phyloP scores from a whole-genome alignment of 2,888 invertebrate genomes.

The Lepeophtheirus nordmannii region DNA sequence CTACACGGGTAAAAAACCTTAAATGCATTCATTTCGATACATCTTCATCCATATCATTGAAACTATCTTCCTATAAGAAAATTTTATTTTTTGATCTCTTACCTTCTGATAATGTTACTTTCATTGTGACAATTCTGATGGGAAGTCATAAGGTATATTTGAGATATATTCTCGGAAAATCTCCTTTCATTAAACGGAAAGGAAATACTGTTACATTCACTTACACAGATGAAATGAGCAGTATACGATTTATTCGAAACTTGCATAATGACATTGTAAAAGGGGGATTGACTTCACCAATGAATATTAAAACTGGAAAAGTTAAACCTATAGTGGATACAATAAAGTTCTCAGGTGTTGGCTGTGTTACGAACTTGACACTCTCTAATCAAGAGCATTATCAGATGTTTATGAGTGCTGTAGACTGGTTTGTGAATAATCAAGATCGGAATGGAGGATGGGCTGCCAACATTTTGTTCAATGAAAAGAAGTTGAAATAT shows the following conservation, averaged over 20 bases:
- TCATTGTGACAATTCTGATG: conserved; percentile 49
- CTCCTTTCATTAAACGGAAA: neutral
- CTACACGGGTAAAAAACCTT: conserved; percentile 4
- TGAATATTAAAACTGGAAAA: conserved; percentile 11
- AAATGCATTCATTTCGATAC: conserved; percentile 20
- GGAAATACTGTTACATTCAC: neutral
- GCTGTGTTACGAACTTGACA: conserved; percentile 58
- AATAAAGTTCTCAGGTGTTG: conserved; percentile 52
- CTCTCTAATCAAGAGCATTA: conserved; percentile 68
- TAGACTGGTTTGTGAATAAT: conserved; percentile 73
- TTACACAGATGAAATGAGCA: neutral
- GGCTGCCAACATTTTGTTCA: conserved; percentile 67
- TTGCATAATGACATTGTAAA: conserved; percentile 79
- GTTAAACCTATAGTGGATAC: conserved; percentile 51
- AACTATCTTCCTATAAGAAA: conserved; percentile 6
- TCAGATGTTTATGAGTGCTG: conserved; percentile 77
- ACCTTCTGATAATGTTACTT: conserved; percentile 59
- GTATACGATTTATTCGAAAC: conserved; percentile 57
- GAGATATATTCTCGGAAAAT: neutral
- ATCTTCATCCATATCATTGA: neutral
- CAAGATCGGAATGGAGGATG: conserved; percentile 82
- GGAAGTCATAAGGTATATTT: conserved; percentile 42
- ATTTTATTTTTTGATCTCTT: conserved; percentile 45
- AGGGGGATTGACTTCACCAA: conserved; percentile 43
- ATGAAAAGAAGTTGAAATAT: conserved; percentile 26